These are phyloP conservation scores for Hestina assimilis DNA, from an alignment of 1,140 invertebrate species.

Conservation along the genomic window DNA sequence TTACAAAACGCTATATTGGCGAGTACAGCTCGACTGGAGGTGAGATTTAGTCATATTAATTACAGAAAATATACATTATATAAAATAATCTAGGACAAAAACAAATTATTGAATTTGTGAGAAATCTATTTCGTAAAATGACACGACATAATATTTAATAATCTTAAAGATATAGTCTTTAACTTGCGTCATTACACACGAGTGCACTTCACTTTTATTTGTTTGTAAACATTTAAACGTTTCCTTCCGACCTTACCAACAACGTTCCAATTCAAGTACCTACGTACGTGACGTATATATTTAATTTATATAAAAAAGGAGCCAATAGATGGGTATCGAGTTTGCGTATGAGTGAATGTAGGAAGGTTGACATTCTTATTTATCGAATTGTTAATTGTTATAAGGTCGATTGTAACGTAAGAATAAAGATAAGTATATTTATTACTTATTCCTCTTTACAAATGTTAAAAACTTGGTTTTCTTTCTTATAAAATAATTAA, in stretches of 20 bases:
- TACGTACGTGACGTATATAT: slow-evolving; percentile 40
- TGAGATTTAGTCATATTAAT: too few relatives aligned
- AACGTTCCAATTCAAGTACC: too few relatives aligned
- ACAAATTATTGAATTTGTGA: too few relatives aligned
- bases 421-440: too few relatives aligned
- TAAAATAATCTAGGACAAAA: too few relatives aligned
- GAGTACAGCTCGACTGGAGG: slow-evolving; percentile 90
- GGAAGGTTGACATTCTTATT: slow-evolving; percentile 5
- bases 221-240: slow-evolving; percentile 8
- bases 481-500: too few relatives aligned
- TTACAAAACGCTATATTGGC: slow-evolving; percentile 89
- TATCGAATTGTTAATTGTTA: slow-evolving; percentile 2
- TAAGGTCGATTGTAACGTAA: slow-evolving; percentile 4
- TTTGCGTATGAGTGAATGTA: slow-evolving; percentile 1
- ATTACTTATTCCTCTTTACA: too few relatives aligned
- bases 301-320: slow-evolving; percentile 15
- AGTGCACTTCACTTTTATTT: neutral
- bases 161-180: neutral
- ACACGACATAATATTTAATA: too few relatives aligned
- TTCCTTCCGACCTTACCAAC: slow-evolving; percentile 48
- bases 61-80: too few relatives aligned
- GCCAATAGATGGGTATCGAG: neutral
- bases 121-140: too few relatives aligned
- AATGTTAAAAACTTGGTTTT: too few relatives aligned
- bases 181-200: neutral